Base-by-base conservation (phyloP, 2,797 vertebrate genomes). In the Poeciliopsis infans region DNA sequence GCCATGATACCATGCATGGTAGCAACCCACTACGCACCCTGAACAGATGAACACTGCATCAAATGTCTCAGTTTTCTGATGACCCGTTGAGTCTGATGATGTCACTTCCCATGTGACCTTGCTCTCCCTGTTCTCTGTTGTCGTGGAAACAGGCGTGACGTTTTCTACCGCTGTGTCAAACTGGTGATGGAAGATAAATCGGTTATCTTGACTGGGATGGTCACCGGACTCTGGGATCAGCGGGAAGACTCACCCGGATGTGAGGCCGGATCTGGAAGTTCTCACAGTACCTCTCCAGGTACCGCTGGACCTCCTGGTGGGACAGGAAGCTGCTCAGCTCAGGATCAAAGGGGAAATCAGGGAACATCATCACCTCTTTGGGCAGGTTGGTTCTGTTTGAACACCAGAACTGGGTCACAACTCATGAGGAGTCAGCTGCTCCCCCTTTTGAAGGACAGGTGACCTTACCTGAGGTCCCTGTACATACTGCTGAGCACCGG, bases 351-450 rank as follows among this genome's bases (percentile, higher is more conserved):
- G 95, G 93, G 84, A 96, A 96, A 74, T 96, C 96, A 0, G 96
- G 96, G 80, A 96, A 97, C 92, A 95, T 96, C 96, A 97, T 97
- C 77, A 96, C 92, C 88, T 97, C 96, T 78, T 97, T 97, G 53
- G 96, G 96, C 15, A 97, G 93, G 88, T 97, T 97, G 81, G 96
- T 97, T 82, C 96, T 97, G 89, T 69, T 0, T 2, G 41, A 6
- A 66, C 16, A 31, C 10, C 12, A 41, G 23, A 41, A 31, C n/a
- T 18, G 7, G 39, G 41, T 45, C 53, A 59, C 7, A 15, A 45
- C 41, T 12, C 15, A 15, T 59, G 16, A 64, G 16, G 15, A 20
- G 15, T 64, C 31, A 36, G 23, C 12, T 15, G 23, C 7, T 10
- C 6, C 13, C 41, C 12, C 5, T 23, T 8, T 18, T 31, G n/a